Conservation (phyloP, 2,888 invertebrate genomes). For the Lottia gigantea region DNA sequence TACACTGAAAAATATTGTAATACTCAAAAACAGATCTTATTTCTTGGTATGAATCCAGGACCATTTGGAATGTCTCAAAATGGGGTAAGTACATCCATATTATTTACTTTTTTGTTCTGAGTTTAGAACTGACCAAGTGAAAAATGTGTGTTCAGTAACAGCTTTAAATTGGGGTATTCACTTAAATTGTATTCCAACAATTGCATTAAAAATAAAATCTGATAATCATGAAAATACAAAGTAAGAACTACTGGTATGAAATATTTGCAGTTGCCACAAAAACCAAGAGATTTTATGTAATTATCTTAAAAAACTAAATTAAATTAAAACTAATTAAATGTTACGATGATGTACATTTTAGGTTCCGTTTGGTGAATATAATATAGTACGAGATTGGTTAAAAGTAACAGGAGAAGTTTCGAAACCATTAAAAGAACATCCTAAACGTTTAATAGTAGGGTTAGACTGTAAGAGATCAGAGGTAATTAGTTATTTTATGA, state of each 20-base stretch:
- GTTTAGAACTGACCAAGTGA: too few species aligned
- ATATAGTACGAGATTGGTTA: slow-evolving; percentile 82
- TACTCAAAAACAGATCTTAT: slow-evolving; percentile 78
- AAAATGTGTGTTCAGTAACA: too few species aligned
- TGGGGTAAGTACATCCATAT: slow-evolving; percentile 75
- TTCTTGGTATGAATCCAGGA: slow-evolving; percentile 96
- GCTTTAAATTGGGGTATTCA: too few species aligned
- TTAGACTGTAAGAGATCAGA: slow-evolving; percentile 79
- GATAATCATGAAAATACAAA: too few species aligned
- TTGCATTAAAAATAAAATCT: too few species aligned
- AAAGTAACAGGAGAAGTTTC: slow-evolving; percentile 77
- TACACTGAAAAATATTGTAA: slow-evolving; percentile 79
- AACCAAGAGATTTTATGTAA: too few species aligned
- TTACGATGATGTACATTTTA: slow-evolving; percentile 61
- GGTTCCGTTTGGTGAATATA: slow-evolving; percentile 91
- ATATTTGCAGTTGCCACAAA: too few species aligned
- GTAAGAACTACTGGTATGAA: too few species aligned
- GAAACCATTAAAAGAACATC: slow-evolving; percentile 79
- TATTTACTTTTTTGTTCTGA: too few species aligned
- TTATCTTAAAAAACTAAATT: too few species aligned
- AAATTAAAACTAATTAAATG: too few species aligned
- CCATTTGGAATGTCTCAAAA: slow-evolving; percentile 97
- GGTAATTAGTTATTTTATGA: slow-evolving; percentile 66
- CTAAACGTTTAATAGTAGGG: slow-evolving; percentile 78
- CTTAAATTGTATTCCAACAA: too few species aligned